Evolutionary conservation across 1,140 invertebrate species (phyloP), one percentile per base, ranked within the genome.

Genomic region (Drosophila kurseongensis): DNA sequence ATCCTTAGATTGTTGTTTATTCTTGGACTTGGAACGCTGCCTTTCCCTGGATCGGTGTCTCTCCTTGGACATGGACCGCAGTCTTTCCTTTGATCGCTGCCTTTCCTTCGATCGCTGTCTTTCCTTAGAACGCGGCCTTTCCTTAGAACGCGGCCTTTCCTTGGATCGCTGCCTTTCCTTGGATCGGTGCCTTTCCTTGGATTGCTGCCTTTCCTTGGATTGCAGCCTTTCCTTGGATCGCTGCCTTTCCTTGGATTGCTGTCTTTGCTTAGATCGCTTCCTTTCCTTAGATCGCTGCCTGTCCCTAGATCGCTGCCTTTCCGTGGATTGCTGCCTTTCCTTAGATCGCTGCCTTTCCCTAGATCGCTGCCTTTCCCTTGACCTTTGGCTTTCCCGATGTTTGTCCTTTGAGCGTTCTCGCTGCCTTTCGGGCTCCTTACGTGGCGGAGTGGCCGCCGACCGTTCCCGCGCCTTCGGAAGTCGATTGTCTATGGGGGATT

Each of bases 361-460:
- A 18, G 18, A 18, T 61, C 66, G 38, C 13, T n/a, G 59, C 8
- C 79, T 44, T 0, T 78, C 80, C 13, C 44, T 78, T 0, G 80
- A 82, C 9, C 40, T 13, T 0, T 58, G 65, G 2, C 41, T 44
- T 1, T 80, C 76, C 42, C 56, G 16, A 12, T 52, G 74, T 10
- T 56, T 62, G 0, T 83, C 80, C 18, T 65, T 83, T 0, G 72
- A 75, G 29, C 40, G 72, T 40, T 79, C 55, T 5, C 58, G 42
- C 0, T 52, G 60, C 8, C 42, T 58, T 35, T 66, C 60, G 1
- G 74, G 12, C 18, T 73, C 66, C 14, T 58, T 73, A 2, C 75
- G 65, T 2, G 75, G 78, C 4, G 88, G 75, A 0, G 72, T 80
- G 5, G 7, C 23, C 0, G 18, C 54, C 29, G 44, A 32, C 7